These are phyloP conservation scores for Acleris literana DNA, from an alignment of 2,888 invertebrate species.

Conservation along the genomic window DNA sequence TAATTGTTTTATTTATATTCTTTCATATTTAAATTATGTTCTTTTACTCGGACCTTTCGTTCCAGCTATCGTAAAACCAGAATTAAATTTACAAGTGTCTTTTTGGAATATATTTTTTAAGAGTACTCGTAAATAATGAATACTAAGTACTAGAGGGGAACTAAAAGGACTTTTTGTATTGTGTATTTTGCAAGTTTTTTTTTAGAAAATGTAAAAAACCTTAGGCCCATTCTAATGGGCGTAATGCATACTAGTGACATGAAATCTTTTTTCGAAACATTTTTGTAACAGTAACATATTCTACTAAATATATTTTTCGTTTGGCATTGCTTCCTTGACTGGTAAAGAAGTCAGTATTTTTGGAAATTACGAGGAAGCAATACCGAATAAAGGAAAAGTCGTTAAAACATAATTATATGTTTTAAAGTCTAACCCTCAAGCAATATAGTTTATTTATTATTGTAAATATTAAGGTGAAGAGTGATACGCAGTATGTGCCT, in stretches of 20 bases:
- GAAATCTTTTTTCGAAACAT: background rate
- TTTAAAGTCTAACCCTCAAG: slow-evolving; percentile 12
- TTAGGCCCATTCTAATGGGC: background rate
- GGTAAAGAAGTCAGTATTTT: slow-evolving; percentile 7
- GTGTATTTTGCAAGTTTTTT: too few species aligned
- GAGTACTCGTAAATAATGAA: too few species aligned
- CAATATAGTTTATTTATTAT: slow-evolving; percentile 54
- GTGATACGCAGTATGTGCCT: slow-evolving; percentile 71
- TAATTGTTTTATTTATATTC: too few species aligned
- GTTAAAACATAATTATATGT: background rate
- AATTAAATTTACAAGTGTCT: too few species aligned
- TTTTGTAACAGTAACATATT: slow-evolving; percentile 14
- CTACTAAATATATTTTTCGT: slow-evolving; percentile 12
- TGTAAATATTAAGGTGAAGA: slow-evolving; percentile 65
- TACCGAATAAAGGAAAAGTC: slow-evolving; percentile 2
- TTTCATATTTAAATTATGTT: too few species aligned
- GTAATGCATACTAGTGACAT: slow-evolving; percentile 10
- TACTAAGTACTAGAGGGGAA: too few species aligned
- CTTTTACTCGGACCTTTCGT: too few species aligned
- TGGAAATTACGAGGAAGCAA: slow-evolving; percentile 11
- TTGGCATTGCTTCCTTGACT: slow-evolving; percentile 28
- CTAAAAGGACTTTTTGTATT: too few species aligned
- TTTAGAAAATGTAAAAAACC: too few species aligned
- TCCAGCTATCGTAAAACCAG: too few species aligned
- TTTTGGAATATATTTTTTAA: too few species aligned